These are phyloP conservation scores for Ondatra zibethicus DNA, from an alignment of 2,113 vertebrate genomes.

Conservation along the genomic window DNA sequence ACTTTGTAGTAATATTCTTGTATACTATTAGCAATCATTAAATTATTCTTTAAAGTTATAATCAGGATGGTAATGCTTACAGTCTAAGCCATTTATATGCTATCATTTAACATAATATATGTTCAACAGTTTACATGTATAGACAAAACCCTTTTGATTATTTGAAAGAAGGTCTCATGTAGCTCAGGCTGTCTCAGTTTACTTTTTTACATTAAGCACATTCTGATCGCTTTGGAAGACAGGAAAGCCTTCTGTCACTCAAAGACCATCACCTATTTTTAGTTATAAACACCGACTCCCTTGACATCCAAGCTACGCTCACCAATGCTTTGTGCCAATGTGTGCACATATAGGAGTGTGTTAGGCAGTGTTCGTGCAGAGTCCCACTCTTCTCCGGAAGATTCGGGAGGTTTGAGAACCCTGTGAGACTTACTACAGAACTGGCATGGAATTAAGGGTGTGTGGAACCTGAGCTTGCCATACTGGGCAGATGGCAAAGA, in stretches of 20 bases:
- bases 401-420: not conserved
- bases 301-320: not conserved
- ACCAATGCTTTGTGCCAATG: not conserved
- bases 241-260: not conserved
- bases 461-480: not conserved
- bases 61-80: not conserved
- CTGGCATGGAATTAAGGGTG: not conserved
- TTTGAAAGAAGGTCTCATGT: not conserved
- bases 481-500: no score
- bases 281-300: not conserved
- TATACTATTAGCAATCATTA: not conserved
- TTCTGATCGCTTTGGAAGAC: not conserved
- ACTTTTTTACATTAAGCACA: not conserved
- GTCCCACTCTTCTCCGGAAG: not conserved
- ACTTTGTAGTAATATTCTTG: not conserved
- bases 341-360: not conserved
- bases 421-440: not conserved
- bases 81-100: not conserved
- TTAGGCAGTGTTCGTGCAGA: not conserved
- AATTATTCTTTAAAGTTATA: slow-evolving; percentile 10
- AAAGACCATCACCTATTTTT: not conserved
- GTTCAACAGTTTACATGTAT: not conserved
- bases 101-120: not conserved
- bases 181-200: not conserved
- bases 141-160: not conserved